Evolutionary conservation across 2,888 invertebrate genomes (phyloP), one percentile per base, ranked within the genome.

Genomic region (Harpalus rubripes): DNA sequence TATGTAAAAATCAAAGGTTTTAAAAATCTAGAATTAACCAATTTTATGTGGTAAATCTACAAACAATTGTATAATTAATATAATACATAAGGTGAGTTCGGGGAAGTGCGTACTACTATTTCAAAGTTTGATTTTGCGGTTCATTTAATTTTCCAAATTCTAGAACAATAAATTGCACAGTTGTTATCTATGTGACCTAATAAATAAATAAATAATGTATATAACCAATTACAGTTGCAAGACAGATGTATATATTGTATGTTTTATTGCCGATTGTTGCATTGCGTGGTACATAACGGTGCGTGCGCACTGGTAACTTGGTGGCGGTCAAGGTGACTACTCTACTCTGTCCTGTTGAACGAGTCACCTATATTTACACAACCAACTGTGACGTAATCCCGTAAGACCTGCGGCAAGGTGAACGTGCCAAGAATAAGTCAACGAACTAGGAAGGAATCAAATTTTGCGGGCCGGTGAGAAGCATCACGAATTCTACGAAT

Each of bases 281-380:
- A 52, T 61, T 8, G 61, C 68, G 32, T 32, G 32, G 32, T 32
- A 32, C 32, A 52, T 52, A 52, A 52, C 44, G 44, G 44, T 52
- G 22, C 72, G 72, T 32, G 32, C 32, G 32, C 32, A 32, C 32
- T 32, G 0, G 32, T 32, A 32, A 52, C 44, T 8, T 52, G 44
- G 32, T 83, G 44, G 44, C 74, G 76, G 83, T 83, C 83, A 83
- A 83, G 83, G 83, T 76, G 41, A 81, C 12, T 32, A 32, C 61
- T 41, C 32, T 74, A 32, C 61, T 41, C 32, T 74, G 83, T 74
- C 83, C 83, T 74, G 74, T 83, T 83, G 83, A 74, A 83, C 83
- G 83, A 83, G 74, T 83, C 83, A 76, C 83, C 83, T 83, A 83
- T 74, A 83, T 83, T 76, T 83, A 83, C 41, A 83, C 44, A 74